Base-by-base conservation (phyloP, 2,797 vertebrate species). In the Melanotaenia parkinsoni region DNA sequence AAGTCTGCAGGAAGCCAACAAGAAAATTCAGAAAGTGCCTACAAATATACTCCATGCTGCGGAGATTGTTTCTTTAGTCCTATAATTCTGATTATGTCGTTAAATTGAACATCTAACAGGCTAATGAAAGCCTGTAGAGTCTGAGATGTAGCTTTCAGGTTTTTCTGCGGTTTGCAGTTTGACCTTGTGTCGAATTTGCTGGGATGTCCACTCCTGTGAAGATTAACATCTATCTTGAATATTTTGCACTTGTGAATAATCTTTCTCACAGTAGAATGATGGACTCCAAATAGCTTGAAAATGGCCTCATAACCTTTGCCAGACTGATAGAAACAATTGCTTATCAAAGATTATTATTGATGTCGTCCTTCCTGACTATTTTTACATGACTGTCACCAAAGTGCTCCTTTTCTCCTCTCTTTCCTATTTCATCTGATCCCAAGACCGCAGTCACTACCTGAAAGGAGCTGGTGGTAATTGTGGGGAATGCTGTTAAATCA, bases 381-480 rank as follows among this genome's bases (percentile, higher is more conserved):
- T 50, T 20, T 7, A 20, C 45, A 20, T n/a, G 45, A 51, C 18
- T n/a, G 35, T 2, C 58, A 73, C 3, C 72, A 45, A 4, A 57
- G 57, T 33, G 43, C 63, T 76, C 58, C 56, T 40, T 50, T 57
- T 70, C 63, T 53, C 76, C 75, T 68, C 40, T 7, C 13, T n/a
- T 58, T 11, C 70, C 66, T 28, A 38, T 38, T 43, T 68, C 37
- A 14, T 77, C 82, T 87, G 62, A 68, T 84, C 60, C 72, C 72
- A 64, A 72, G 64, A 70, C 77, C 56, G 1, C 57, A 12, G 81
- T 74, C 65, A 5, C 28, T 0, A 40, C 26, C 60, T 32, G 32
- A 51, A 63, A 77, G 61, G 75, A 71, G 74, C 38, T 50, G 73
- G 84, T 75, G 72, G 80, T 38, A 12, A 53, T 53, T 24, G 72